A percentile compares a stretch with the other conserved stretches of the same genome.
Conservation (phyloP, 2,113 vertebrate species). For the Podocnemis expansa region DNA sequence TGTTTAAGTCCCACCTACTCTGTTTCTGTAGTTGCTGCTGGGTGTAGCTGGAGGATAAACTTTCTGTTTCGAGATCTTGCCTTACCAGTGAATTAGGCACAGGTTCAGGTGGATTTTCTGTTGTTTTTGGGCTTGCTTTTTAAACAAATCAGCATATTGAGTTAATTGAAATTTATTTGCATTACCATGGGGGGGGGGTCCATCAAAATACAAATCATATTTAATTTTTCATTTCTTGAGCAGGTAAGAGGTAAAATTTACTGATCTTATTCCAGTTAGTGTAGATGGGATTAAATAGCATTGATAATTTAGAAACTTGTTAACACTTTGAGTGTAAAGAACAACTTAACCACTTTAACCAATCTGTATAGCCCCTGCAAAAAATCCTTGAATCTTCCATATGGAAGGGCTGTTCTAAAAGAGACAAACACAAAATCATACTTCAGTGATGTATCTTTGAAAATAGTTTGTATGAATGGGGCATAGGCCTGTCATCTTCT, state of each 20-base stretch:
- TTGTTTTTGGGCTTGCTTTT: background rate
- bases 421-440: background rate
- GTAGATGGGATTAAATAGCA: background rate
- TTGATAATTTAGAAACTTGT: background rate
- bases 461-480: background rate
- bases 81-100: background rate
- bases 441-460: background rate
- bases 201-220: fast-evolving
- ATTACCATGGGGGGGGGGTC: background rate
- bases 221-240: background rate
- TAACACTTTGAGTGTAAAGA: background rate
- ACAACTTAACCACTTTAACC: background rate
- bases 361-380: background rate
- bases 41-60: background rate
- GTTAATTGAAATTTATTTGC: background rate
- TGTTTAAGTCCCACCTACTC: background rate
- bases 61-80: background rate
- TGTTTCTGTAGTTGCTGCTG: background rate
- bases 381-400: background rate
- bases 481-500: background rate
- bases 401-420: background rate
- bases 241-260: background rate
- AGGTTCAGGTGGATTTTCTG: background rate
- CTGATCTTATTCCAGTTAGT: background rate
- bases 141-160: background rate